These are phyloP conservation scores for Osmerus mordax DNA, from an alignment of 2,113 vertebrate genomes.

Conservation along the genomic window DNA sequence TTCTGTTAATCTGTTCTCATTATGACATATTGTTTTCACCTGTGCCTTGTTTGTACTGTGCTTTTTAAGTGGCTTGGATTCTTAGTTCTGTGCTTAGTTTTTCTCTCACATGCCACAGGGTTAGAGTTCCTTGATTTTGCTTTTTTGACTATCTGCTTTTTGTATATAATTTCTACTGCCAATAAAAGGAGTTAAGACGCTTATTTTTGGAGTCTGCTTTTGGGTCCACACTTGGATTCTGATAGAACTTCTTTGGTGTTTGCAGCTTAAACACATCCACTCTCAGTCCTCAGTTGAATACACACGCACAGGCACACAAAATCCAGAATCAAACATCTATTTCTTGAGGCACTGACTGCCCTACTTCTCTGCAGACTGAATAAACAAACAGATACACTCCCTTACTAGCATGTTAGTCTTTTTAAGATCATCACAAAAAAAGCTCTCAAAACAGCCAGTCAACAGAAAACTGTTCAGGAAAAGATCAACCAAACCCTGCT, in stretches of 20 bases:
- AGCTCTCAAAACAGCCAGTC: not conserved
- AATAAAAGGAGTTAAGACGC: too few relatives aligned
- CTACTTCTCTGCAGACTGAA: constrained; percentile 59
- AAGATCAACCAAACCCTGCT: not conserved
- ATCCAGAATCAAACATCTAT: constrained; percentile 46
- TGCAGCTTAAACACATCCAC: constrained; percentile 5
- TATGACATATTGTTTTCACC: too few relatives aligned
- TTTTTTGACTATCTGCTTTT: too few relatives aligned
- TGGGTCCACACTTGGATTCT: too few relatives aligned
- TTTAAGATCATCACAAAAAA: not conserved
- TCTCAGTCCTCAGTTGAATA: not conserved
- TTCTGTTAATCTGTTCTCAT: too few relatives aligned
- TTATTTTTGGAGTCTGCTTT: too few relatives aligned
- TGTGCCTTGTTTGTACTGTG: too few relatives aligned
- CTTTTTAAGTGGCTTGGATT: too few relatives aligned
- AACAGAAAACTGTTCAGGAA: not conserved
- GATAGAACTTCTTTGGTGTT: not conserved
- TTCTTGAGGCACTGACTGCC: constrained; percentile 61
- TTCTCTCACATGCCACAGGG: too few relatives aligned
- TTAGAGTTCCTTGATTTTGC: too few relatives aligned
- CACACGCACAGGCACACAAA: constrained; percentile 2
- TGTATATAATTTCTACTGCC: too few relatives aligned
- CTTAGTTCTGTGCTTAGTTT: too few relatives aligned
- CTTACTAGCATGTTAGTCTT: constrained; percentile 22
- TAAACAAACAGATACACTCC: constrained; percentile 45